A percentile compares a stretch with the other conserved stretches of the same genome.
phyloP scores from a whole-genome alignment of 2,888 invertebrate species.

The Antheraea yamamai region DNA sequence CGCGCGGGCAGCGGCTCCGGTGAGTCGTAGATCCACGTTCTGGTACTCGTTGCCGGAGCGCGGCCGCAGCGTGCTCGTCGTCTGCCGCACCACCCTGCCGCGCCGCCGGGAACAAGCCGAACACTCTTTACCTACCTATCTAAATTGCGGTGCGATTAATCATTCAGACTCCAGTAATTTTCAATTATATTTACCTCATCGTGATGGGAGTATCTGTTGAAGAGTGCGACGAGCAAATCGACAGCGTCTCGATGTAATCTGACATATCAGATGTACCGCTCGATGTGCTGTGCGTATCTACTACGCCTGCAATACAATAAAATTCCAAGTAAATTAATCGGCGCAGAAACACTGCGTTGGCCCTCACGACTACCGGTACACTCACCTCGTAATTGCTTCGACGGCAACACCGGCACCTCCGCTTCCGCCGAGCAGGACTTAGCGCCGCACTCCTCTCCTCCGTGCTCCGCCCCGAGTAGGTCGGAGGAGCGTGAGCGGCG shows the following conservation, averaged over 20 bases:
- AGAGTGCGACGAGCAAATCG: conserved; percentile 90
- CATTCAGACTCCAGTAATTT: not conserved
- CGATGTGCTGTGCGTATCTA: conserved; percentile 89
- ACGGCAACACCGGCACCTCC: conserved; percentile 86
- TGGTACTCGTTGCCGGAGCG: conserved; percentile 93
- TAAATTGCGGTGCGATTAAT: not conserved
- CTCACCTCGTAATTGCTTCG: conserved; percentile 78
- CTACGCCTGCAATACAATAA: conserved; percentile 48
- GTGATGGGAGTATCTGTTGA: conserved; percentile 88
- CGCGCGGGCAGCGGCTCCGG: not conserved
- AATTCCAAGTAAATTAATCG: not conserved
- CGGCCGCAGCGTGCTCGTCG: conserved; percentile 87
- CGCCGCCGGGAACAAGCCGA: conserved; percentile 21
- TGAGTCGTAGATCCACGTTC: conserved; percentile 64
- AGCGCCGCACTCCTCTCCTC: conserved; percentile 80
- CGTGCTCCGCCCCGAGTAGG: conserved; percentile 79
- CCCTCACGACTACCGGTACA: not conserved
- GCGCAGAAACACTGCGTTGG: too few relatives aligned
- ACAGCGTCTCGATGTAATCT: conserved; percentile 92
- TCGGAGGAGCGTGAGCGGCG: conserved; percentile 87
- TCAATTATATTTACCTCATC: conserved; percentile 61
- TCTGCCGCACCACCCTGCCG: conserved; percentile 58
- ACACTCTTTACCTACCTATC: not conserved
- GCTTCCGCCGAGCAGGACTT: conserved; percentile 90
- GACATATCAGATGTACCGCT: conserved; percentile 94